Evolutionary conservation across 2,888 invertebrate genomes (phyloP).

Genomic region (Drosophila mimica): DNA sequence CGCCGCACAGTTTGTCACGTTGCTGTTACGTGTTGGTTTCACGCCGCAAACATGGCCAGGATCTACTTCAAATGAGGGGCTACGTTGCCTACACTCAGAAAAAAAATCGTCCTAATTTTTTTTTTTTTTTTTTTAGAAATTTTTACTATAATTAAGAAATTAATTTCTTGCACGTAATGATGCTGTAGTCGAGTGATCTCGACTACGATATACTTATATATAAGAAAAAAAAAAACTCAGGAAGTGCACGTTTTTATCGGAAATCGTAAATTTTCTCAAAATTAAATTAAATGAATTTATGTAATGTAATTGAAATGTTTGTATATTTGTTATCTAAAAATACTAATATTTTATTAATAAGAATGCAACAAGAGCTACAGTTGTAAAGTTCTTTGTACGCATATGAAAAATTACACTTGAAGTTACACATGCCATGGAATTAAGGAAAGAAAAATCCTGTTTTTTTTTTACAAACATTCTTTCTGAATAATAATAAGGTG

Average conservation of each 20-base stretch:
- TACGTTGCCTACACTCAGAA: constrained; percentile 4
- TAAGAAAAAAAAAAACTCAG: no score
- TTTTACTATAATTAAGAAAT: not conserved
- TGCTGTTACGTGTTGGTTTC: constrained; percentile 58
- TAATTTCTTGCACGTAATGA: not conserved
- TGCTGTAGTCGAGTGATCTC: not conserved
- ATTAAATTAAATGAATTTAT: no score
- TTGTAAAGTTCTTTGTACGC: no score
- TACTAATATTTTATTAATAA: no score
- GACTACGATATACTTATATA: no score
- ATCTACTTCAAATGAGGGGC: constrained; percentile 55
- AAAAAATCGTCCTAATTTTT: not conserved
- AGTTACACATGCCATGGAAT: not conserved
- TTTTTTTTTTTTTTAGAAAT: not conserved
- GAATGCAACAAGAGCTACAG: no score
- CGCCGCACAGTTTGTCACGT: constrained; percentile 69
- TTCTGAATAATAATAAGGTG: not conserved
- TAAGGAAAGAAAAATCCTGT: not conserved
- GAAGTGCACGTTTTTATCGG: no score
- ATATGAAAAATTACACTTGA: no score
- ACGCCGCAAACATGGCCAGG: not conserved
- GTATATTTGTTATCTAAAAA: no score
- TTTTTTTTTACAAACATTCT: not conserved
- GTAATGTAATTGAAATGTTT: no score
- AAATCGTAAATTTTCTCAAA: no score